These are phyloP conservation scores for Stylophora pistillata DNA, from an alignment of 64 coral and sea anemone species.

Conservation along the genomic window DNA sequence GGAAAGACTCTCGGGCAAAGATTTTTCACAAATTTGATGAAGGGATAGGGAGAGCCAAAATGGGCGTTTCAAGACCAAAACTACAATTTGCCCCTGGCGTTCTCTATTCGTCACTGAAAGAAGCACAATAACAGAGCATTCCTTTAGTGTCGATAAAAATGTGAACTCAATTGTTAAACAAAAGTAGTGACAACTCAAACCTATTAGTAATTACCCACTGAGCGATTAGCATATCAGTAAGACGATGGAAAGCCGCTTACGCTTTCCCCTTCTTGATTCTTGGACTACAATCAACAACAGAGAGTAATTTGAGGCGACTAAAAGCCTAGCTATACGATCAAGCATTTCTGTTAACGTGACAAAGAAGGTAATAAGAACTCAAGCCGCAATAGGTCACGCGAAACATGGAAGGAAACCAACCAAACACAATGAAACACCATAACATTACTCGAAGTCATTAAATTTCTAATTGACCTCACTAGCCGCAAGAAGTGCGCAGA, in stretches of 20 bases:
- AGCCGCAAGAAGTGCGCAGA: not conserved
- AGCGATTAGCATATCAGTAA: not conserved
- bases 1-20: too few relatives aligned
- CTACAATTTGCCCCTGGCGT: too few relatives aligned
- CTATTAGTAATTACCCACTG: not conserved
- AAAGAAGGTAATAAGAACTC: too few relatives aligned
- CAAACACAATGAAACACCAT: not conserved
- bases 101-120: not conserved
- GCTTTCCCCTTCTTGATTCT: not conserved
- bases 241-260: not conserved
- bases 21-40: too few relatives aligned
- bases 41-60: too few relatives aligned
- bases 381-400: not conserved
- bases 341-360: too few relatives aligned
- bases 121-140: not conserved
- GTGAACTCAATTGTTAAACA: not conserved
- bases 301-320: too few relatives aligned
- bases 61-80: too few relatives aligned
- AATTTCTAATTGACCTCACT: not conserved
- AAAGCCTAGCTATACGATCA: too few relatives aligned
- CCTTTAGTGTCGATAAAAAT: not conserved
- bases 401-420: not conserved
- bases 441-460: not conserved
- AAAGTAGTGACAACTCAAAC: not conserved
- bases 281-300: too few relatives aligned